phyloP scores from a whole-genome alignment of 2,797 vertebrate species.

The Molossus molossus region DNA sequence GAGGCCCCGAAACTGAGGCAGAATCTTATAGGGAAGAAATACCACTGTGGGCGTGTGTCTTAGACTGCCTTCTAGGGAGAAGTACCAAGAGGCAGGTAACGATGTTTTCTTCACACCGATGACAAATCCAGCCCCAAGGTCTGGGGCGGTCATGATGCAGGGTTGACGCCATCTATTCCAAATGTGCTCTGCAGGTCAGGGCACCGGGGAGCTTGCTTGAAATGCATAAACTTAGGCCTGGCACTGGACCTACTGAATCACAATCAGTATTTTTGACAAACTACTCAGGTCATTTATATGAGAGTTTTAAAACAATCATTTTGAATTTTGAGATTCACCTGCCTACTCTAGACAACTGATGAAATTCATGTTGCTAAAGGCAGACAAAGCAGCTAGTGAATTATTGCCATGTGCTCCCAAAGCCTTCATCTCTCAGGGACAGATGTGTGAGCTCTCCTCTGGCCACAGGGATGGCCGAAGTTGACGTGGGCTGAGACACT shows the following conservation, averaged over 20 bases:
- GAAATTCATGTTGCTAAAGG: neutral
- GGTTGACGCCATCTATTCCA: fast-evolving
- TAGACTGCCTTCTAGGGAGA: neutral
- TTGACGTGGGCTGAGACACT: neutral
- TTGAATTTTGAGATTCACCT: neutral
- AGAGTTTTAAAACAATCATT: neutral
- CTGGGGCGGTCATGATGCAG: fast-evolving
- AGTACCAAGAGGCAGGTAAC: neutral
- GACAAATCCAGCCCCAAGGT: neutral
- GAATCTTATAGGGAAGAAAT: conserved; percentile 1
- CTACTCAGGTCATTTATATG: neutral
- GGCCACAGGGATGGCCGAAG: neutral
- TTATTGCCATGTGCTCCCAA: neutral
- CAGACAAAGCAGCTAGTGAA: neutral
- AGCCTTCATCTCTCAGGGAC: neutral
- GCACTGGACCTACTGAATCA: neutral
- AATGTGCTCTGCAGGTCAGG: neutral
- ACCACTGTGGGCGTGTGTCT: too few species aligned
- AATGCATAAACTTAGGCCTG: neutral
- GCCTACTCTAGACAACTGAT: neutral
- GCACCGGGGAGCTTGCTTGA: neutral
- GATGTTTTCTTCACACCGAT: neutral
- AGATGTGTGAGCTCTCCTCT: neutral
- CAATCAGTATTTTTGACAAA: neutral
- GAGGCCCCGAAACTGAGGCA: neutral